Evolutionary conservation across 2,113 vertebrate species (phyloP).

Genomic region (Pao palembangensis): DNA sequence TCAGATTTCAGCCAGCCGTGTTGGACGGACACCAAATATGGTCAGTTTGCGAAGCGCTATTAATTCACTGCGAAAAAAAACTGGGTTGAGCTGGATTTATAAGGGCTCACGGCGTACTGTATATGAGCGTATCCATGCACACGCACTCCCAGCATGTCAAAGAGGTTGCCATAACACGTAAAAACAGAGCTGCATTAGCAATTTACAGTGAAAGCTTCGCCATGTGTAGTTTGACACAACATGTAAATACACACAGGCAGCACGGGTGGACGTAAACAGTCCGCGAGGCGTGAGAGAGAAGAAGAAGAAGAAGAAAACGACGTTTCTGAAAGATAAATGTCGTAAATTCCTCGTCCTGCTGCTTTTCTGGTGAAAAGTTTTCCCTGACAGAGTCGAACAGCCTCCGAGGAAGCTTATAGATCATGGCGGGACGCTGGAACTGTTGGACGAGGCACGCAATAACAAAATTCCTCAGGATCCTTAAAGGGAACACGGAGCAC

Average conservation of each 20-base stretch:
- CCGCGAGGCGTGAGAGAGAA: no score
- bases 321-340: constrained; percentile 7
- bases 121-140: neutral
- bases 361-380: constrained; percentile 4
- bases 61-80: constrained; percentile 21
- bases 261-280: neutral
- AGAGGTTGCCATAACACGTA: constrained; percentile 21
- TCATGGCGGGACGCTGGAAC: constrained; percentile 1
- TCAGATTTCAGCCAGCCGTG: constrained; percentile 18
- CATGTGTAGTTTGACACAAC: constrained; percentile 14
- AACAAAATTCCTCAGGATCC: neutral
- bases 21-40: constrained; percentile 48
- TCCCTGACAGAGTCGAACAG: neutral
- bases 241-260: constrained; percentile 8
- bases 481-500: constrained; percentile 1
- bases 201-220: constrained; percentile 18
- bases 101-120: constrained; percentile 6
- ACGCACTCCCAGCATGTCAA: constrained; percentile 3
- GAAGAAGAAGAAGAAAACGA: neutral
- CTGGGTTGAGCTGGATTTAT: constrained; percentile 17
- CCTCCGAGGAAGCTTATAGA: neutral
- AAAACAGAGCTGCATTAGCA: constrained; percentile 19
- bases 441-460: neutral
- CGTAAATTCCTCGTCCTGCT: neutral
- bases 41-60: constrained; percentile 30